phyloP scores from a whole-genome alignment of 2,888 invertebrate genomes.

The Eutolmus rufibarbis region DNA sequence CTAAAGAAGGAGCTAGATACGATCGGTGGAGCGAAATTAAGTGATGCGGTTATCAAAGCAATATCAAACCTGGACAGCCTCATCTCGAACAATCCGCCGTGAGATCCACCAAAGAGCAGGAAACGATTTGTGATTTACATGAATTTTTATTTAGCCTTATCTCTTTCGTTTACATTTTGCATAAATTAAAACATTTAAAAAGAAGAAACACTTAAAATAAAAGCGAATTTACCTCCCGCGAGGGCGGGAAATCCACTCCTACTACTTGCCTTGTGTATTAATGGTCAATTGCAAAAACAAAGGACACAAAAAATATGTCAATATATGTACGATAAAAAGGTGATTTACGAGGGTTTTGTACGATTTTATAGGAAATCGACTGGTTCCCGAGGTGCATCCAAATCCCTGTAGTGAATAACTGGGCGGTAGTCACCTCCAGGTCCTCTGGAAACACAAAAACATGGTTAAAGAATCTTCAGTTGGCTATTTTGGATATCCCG shows the following conservation, averaged over 20 bases:
- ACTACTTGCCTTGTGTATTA: not conserved
- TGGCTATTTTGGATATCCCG: not conserved
- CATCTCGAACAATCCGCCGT: constrained; percentile 21
- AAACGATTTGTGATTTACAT: not conserved
- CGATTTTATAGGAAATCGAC: constrained; percentile 78
- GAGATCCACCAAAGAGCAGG: not conserved
- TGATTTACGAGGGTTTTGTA: not conserved
- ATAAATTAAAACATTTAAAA: not conserved
- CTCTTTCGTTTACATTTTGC: constrained; percentile 17
- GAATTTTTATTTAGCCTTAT: constrained; percentile 5
- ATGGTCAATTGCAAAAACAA: not conserved
- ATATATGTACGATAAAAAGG: not conserved
- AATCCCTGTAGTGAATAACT: constrained; percentile 90
- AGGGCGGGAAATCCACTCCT: not conserved
- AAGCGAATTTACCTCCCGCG: not conserved
- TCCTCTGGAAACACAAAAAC: constrained; percentile 71
- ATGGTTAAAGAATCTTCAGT: constrained; percentile 27
- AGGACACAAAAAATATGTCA: not conserved
- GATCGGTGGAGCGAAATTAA: constrained; percentile 57
- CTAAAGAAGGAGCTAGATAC: constrained; percentile 58
- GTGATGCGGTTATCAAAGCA: constrained; percentile 49
- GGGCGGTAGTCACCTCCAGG: constrained; percentile 83
- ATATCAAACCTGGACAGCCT: constrained; percentile 9
- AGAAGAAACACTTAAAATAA: constrained; percentile 14
- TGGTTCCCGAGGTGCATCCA: constrained; percentile 91